Evolutionary conservation across 2,888 invertebrate species (phyloP), one percentile per base, ranked within the genome.

Genomic region (Stenchaetothrips biformis): DNA sequence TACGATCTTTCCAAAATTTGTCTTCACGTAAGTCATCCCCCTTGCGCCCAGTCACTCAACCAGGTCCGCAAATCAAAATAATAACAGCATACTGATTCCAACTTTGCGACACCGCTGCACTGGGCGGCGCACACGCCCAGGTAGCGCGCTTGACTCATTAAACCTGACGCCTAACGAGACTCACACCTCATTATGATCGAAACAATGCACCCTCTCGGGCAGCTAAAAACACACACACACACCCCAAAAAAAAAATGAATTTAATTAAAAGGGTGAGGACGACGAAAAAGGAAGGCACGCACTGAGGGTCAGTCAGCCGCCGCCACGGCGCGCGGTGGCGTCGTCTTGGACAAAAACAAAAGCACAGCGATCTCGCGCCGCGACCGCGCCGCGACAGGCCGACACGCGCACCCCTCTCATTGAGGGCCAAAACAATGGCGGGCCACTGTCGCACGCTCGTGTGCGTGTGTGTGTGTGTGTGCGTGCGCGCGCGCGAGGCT

Each of bases 381-480:
- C 21, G 67, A 16, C 21, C 67, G 67, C 67, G 67, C 21, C 53
- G 53, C 6, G 53, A 16, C 53, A 7, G 6, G 67, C 21, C 53
- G 62, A 6, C 62, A 16, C 67, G 59, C 59, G 67, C 67, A 21
- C 67, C 59, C 11, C 67, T 25, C 67, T 21, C 67, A 67, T 67
- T 67, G 67, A 67, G 8, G 7, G 67, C 67, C 67, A 25, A 74
- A 25, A 74, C 67, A 74, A 74, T 74, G 67, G 67, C 67, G 21
- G 21, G 21, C 67, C 21, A 25, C 21, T 16, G 67, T n/a, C 21
- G 67, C 21, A 21, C 37, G 78, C 77, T 49, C 53, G 79, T 62
- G 80, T n/a, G 80, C 48, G 78, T 78, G 80, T 67, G 79, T 48
- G 80, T 80, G 80, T 80, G 80, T 49, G 77, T 27, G 80, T 47